A percentile compares a stretch with the other conserved stretches of the same genome.
Evolutionary conservation across 2,113 vertebrate species (phyloP).

Genomic region (Heptranchias perlo): DNA sequence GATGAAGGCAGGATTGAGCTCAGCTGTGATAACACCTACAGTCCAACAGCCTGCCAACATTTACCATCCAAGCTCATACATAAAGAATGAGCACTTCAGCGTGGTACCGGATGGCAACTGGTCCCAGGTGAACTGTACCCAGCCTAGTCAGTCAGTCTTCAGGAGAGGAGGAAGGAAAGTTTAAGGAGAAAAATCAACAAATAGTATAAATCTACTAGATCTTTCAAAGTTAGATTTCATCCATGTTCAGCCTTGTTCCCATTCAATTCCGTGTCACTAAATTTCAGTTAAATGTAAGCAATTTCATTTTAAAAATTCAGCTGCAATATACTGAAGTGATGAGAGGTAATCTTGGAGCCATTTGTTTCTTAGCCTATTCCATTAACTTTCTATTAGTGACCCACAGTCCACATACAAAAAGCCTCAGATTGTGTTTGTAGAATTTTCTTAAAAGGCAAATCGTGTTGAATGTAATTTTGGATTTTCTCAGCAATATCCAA

Average conservation of each 20-base stretch:
- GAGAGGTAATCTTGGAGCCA: background rate
- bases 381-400: background rate
- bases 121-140: too few relatives aligned
- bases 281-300: background rate
- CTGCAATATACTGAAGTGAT: background rate
- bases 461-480: background rate
- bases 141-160: background rate
- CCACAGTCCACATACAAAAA: background rate
- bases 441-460: background rate
- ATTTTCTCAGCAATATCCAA: background rate
- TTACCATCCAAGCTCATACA: too few relatives aligned
- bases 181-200: background rate
- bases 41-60: too few relatives aligned
- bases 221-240: background rate
- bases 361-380: background rate
- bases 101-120: too few relatives aligned
- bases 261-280: background rate
- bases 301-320: background rate
- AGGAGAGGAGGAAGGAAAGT: background rate
- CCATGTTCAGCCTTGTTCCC: background rate
- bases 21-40: too few relatives aligned
- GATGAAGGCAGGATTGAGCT: too few relatives aligned
- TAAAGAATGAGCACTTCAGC: too few relatives aligned
- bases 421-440: background rate
- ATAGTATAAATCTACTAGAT: background rate